A percentile compares a stretch with the other conserved stretches of the same genome.
These are phyloP conservation scores for Rhinopomastus cyanomelas DNA, from an alignment of 2,113 vertebrate genomes.

Conservation along the genomic window DNA sequence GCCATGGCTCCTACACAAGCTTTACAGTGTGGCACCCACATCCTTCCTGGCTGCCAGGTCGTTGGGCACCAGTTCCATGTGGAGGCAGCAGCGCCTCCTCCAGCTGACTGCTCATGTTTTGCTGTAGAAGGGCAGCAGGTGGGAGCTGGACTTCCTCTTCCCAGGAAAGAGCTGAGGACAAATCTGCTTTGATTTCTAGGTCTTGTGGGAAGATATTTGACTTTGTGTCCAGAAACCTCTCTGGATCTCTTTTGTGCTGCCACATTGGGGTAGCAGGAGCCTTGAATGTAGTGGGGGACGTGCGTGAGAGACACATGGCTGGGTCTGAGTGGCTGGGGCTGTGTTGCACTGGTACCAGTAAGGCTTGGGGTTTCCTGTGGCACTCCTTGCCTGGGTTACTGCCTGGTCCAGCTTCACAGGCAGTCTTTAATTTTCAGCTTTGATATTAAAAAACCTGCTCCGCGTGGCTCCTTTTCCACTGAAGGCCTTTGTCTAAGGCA, in stretches of 20 bases:
- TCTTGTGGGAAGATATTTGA: not conserved
- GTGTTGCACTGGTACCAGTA: not conserved
- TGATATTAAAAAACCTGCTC: not conserved
- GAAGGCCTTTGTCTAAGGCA: not conserved
- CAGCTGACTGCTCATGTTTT: not conserved
- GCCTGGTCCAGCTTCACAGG: not conserved
- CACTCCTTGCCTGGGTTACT: not conserved
- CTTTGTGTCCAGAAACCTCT: not conserved
- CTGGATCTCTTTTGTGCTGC: not conserved
- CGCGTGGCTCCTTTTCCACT: not conserved
- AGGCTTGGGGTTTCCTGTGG: not conserved
- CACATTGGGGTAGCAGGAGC: not conserved
- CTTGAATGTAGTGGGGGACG: not conserved
- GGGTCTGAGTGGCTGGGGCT: not conserved
- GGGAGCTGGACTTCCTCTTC: not conserved
- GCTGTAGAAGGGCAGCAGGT: not conserved
- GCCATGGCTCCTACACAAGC: not conserved
- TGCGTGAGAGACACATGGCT: not conserved
- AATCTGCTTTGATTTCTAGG: not conserved
- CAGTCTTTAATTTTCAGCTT: not conserved
- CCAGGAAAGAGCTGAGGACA: rapidly evolving
- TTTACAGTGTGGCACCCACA: not conserved
- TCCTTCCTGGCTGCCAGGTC: not conserved
- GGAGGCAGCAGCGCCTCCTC: not conserved
- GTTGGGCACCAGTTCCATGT: not conserved